Conservation (phyloP, 2,797 vertebrate genomes). For the Lagorchestes hirsutus region DNA sequence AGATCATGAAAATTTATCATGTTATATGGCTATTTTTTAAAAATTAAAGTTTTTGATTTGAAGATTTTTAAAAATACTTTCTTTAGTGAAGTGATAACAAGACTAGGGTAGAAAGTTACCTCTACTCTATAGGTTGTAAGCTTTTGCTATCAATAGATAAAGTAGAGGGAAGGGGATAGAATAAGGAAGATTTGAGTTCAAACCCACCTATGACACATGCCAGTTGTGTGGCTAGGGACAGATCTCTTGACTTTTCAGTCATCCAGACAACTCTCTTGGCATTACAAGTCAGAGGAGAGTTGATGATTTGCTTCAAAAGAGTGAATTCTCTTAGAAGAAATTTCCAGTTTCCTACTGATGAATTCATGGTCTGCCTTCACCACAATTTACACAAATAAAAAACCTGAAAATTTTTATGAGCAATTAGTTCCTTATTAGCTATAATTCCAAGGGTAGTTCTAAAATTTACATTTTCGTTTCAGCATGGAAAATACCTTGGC, state of each 20-base stretch:
- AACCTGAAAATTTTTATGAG: neutral
- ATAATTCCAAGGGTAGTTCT: constrained; percentile 41
- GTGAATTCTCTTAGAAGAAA: neutral
- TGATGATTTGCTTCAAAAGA: neutral
- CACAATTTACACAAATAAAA: constrained; percentile 2
- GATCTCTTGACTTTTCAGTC: neutral
- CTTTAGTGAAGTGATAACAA: constrained; percentile 29
- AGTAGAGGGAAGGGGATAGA: neutral
- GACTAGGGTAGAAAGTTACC: neutral
- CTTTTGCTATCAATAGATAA: constrained; percentile 35
- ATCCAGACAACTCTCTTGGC: neutral
- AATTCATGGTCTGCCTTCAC: neutral
- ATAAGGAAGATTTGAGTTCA: neutral
- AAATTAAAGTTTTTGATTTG: constrained; percentile 41
- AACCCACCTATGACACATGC: neutral
- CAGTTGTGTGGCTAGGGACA: neutral
- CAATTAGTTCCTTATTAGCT: constrained; percentile 10
- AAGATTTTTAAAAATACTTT: constrained; percentile 5
- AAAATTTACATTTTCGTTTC: constrained; percentile 39
- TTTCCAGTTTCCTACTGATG: neutral
- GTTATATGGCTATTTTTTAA: constrained; percentile 25
- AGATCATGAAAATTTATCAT: neutral
- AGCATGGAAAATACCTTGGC: neutral
- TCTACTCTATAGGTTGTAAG: constrained; percentile 3
- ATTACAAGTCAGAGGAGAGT: neutral